Conservation (phyloP, 2,888 invertebrate genomes). For the Xanthia togata region DNA sequence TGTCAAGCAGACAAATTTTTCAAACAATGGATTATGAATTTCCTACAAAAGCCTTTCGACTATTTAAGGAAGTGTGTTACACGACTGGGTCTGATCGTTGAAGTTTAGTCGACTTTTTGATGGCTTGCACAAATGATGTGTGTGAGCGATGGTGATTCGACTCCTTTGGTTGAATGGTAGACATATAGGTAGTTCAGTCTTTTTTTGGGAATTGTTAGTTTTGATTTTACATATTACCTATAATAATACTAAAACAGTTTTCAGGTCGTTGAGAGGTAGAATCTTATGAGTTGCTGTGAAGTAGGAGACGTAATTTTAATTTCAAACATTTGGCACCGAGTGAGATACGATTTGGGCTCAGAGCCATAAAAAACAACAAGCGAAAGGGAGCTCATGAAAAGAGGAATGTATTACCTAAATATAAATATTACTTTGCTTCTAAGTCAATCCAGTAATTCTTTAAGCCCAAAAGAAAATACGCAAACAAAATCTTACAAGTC, state of each 20-base stretch:
- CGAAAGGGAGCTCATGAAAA: not conserved
- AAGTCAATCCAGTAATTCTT: not conserved
- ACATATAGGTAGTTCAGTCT: not conserved
- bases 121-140: slow-evolving; percentile 2
- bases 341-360: not conserved
- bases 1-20: not conserved
- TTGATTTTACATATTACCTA: not conserved
- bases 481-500: slow-evolving; percentile 36
- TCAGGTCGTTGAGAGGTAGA: not conserved
- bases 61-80: too few species aligned
- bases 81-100: not conserved
- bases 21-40: not conserved
- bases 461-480: slow-evolving; percentile 4
- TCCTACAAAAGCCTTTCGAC: too few species aligned
- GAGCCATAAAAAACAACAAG: not conserved
- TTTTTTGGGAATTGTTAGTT: not conserved
- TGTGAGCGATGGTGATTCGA: not conserved
- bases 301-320: not conserved
- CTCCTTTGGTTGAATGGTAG: not conserved
- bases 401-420: not conserved
- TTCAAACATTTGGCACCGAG: not conserved
- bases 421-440: not conserved
- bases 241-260: not conserved
- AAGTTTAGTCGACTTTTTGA: not conserved
- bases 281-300: not conserved